phyloP scores from a whole-genome alignment of 2,113 vertebrate species.

The Carassius carassius region DNA sequence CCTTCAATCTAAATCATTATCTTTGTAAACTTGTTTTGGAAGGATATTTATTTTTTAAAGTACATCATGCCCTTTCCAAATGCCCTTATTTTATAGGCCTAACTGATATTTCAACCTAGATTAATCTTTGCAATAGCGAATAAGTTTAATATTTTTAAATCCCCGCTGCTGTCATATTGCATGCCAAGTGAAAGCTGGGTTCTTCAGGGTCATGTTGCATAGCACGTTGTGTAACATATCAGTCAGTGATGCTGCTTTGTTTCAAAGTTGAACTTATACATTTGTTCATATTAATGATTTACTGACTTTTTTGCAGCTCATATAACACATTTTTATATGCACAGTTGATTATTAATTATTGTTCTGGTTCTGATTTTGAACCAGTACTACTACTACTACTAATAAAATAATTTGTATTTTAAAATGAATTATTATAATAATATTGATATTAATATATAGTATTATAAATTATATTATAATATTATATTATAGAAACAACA shows the following conservation, averaged over 20 bases:
- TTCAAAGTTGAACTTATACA: background rate
- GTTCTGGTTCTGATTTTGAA: background rate
- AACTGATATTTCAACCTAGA: background rate
- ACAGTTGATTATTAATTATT: background rate
- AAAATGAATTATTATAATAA: too few species aligned
- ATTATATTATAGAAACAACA: too few species aligned
- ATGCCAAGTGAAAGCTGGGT: background rate
- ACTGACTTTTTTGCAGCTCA: background rate
- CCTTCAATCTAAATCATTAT: background rate
- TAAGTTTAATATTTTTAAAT: slow-evolving; percentile 8
- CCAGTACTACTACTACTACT: background rate
- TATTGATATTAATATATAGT: too few species aligned
- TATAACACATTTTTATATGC: background rate
- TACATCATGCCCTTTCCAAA: background rate
- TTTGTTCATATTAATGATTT: background rate
- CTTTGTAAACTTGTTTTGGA: background rate
- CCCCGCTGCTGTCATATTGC: background rate
- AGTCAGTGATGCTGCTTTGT: background rate
- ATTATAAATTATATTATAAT: too few species aligned
- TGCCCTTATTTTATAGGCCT: background rate
- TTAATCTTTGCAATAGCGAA: background rate
- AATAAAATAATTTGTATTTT: background rate
- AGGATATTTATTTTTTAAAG: background rate
- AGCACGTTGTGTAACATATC: slow-evolving; percentile 2
- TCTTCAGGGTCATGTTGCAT: background rate